These are phyloP conservation scores for Apodemia duryi DNA, from an alignment of 2,888 invertebrate species.

Conservation along the genomic window DNA sequence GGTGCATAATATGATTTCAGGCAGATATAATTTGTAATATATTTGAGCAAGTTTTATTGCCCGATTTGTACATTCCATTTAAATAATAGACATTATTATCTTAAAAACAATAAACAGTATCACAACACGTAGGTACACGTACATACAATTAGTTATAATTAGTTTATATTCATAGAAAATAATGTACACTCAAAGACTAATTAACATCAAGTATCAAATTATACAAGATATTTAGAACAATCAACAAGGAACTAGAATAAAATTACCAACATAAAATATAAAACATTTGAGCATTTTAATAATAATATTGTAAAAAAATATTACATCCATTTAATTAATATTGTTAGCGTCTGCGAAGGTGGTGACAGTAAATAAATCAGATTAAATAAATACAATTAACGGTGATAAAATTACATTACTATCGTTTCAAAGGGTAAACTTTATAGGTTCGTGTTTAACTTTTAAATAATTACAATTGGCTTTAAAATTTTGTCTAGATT, in stretches of 20 bases:
- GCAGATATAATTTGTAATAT: conserved; percentile 35
- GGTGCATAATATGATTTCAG: conserved; percentile 43
- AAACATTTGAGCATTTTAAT: conserved; percentile 72
- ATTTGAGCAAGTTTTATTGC: conserved; percentile 67
- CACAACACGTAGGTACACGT: conserved; percentile 71
- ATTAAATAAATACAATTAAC: neutral
- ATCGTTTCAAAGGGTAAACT: neutral
- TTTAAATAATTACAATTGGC: neutral
- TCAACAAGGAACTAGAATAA: conserved; percentile 69
- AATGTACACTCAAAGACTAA: conserved; percentile 56
- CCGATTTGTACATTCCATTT: conserved; percentile 56
- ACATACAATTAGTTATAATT: conserved; percentile 42
- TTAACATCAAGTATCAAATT: conserved; percentile 53
- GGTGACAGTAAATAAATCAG: neutral
- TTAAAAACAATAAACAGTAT: conserved; percentile 59
- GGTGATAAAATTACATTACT: neutral
- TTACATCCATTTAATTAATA: conserved; percentile 51
- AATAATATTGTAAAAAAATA: conserved; percentile 73
- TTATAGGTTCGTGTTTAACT: neutral
- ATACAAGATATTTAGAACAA: conserved; percentile 50
- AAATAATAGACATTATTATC: conserved; percentile 52
- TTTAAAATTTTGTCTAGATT: neutral
- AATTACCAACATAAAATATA: conserved; percentile 72
- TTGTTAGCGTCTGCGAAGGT: conserved; percentile 44
- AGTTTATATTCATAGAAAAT: conserved; percentile 45